Conservation (phyloP, 2,113 vertebrate species). For the Tachysurus fulvidraco region DNA sequence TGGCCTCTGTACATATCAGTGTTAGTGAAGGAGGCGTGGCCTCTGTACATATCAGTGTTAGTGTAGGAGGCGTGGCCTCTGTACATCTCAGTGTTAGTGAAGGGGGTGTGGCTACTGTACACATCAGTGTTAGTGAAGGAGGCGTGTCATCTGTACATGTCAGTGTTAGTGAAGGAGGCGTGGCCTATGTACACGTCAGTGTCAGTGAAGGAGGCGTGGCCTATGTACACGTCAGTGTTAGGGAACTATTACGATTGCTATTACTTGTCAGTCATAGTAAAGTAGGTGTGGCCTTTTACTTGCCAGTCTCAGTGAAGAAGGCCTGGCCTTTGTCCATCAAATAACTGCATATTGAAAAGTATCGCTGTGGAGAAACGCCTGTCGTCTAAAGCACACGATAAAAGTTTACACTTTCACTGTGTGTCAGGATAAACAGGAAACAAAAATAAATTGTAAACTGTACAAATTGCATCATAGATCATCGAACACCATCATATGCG, state of each 20-base stretch:
- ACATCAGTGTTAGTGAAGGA: too few species aligned
- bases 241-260: too few species aligned
- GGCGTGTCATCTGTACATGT: too few species aligned
- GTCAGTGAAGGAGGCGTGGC: too few species aligned
- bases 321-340: background rate
- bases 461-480: constrained; percentile 7
- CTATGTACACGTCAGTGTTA: too few species aligned
- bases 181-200: background rate
- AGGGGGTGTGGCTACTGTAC: background rate
- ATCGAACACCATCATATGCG: background rate
- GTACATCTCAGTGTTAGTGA: background rate
- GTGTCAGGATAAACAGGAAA: background rate
- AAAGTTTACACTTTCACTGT: background rate
- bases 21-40: background rate
- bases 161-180: background rate
- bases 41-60: background rate
- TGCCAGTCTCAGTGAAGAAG: background rate
- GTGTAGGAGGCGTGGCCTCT: background rate
- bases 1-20: background rate
- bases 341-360: background rate
- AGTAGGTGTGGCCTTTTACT: background rate
- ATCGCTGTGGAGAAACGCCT: background rate
- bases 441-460: background rate
- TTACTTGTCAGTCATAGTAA: background rate
- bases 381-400: background rate